Percentiles rank a stretch among this genome's conserved stretches.
phyloP scores from a whole-genome alignment of 1,140 invertebrate species.

The Cherax destructor region DNA sequence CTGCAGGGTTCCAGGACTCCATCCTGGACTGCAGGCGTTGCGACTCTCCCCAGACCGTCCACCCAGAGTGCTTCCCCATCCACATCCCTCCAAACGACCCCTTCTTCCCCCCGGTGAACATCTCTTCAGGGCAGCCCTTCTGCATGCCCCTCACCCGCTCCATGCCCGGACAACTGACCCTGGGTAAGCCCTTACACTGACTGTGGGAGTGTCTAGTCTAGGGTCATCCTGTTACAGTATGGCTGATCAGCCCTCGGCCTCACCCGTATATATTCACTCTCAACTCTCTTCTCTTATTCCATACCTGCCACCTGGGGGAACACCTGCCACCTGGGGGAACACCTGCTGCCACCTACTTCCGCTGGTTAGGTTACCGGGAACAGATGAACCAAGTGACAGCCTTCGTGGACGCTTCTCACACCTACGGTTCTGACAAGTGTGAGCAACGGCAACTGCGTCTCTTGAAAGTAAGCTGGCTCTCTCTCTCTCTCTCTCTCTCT shows the following conservation, averaged over 20 bases:
- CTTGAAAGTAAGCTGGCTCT: conserved; percentile 72
- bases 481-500: no score
- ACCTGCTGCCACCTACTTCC: no score
- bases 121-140: conserved; percentile 76
- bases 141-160: conserved; percentile 80
- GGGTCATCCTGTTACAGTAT: no score
- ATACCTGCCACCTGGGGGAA: no score
- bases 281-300: no score
- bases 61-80: conserved; percentile 80
- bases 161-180: conserved; percentile 79
- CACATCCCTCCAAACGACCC: conserved; percentile 79
- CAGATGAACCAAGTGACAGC: conserved; percentile 82
- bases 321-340: no score
- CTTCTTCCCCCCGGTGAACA: conserved; percentile 77
- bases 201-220: background rate
- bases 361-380: conserved; percentile 76
- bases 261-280: no score
- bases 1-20: conserved; percentile 75
- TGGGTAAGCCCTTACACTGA: conserved; percentile 74
- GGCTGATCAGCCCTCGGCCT: no score
- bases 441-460: conserved; percentile 76
- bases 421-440: conserved; percentile 82
- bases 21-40: conserved; percentile 75
- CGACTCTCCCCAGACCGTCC: conserved; percentile 76
- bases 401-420: conserved; percentile 80